Evolutionary conservation across 2,888 invertebrate genomes (phyloP).

Genomic region (Nomada fucata): DNA sequence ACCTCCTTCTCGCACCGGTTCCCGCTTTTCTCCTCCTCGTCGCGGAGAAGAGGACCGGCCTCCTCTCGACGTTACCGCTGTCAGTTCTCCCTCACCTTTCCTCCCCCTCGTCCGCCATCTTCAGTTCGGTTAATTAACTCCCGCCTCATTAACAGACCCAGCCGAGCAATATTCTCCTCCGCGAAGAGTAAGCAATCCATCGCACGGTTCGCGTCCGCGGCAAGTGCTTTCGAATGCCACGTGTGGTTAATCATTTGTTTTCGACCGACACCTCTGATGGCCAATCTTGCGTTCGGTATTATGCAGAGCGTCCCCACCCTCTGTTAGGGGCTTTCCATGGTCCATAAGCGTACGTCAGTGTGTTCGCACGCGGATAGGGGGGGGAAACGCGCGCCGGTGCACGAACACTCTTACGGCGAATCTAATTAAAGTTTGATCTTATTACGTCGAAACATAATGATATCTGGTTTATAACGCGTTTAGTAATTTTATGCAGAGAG

Average conservation of each 20-base stretch:
- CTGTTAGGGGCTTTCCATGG: slow-evolving; percentile 9
- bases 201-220: slow-evolving; percentile 44
- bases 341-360: slow-evolving; percentile 14
- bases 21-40: slow-evolving; percentile 36
- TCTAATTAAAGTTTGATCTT: slow-evolving; percentile 63
- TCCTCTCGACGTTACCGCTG: background rate
- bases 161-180: slow-evolving; percentile 72
- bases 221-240: slow-evolving; percentile 41
- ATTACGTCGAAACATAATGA: slow-evolving; percentile 58
- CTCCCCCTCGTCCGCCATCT: slow-evolving; percentile 14
- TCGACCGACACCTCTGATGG: slow-evolving; percentile 45
- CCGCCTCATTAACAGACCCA: slow-evolving; percentile 81
- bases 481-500: slow-evolving; percentile 52
- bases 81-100: background rate
- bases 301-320: background rate
- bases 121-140: slow-evolving; percentile 81
- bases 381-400: slow-evolving; percentile 14
- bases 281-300: slow-evolving; percentile 43
- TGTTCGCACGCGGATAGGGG: background rate
- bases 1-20: slow-evolving; percentile 18
- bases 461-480: slow-evolving; percentile 60
- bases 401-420: slow-evolving; percentile 39
- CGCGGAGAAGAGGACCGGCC: slow-evolving; percentile 7
- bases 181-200: slow-evolving; percentile 49
- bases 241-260: slow-evolving; percentile 69